Base-by-base conservation (phyloP, 2,797 vertebrate genomes). In the Mus caroli region DNA sequence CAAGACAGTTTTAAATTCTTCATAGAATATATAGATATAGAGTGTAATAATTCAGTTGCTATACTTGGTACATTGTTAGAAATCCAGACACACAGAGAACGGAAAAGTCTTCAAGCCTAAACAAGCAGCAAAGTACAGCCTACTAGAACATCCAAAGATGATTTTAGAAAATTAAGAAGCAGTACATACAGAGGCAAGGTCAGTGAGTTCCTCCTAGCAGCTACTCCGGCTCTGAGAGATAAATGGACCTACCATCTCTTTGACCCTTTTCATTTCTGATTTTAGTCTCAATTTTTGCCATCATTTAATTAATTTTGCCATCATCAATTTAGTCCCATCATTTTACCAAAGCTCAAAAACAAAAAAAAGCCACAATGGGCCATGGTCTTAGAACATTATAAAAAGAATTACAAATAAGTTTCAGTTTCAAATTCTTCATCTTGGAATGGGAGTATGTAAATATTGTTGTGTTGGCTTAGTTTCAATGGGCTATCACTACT, bases 1-100 rank as follows among this genome's bases (percentile, higher is more conserved):
- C 52, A 90, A 90, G 56, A 46, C 75, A 50, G 60, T 46, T 94
- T 97, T 94, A 94, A 90, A 94, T 89, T 94, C 58, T 24, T 71
- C 50, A 60, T 19, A 77, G 73, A 94, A 83, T 79, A 94, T 40
- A 75, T 43, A 92, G 80, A 77, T 79, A 95, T 73, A 28, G 46
- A 86, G 11, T 80, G 11, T 86, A 94, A 90, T 85, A 86, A 95
- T 92, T 92, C 87, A 95, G 54, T 76, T 75, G 58, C 31, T 50
- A 91, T 40, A 52, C 22, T 86, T 31, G 24, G 14, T 69, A 64
- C 50, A 46, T 64, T 82, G 67, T 64, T 94, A 91, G 84, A 89
- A 96, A 93, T 80, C 50, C 40, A 91, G 69, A 37, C 46, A 67
- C 40, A 73, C 75, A 73, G 28, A 60, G 50, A 83, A 71, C 79